Percentiles rank a stretch among this genome's conserved stretches.
phyloP scores from a whole-genome alignment of 2,888 invertebrate species.

The Netelia virgata region DNA sequence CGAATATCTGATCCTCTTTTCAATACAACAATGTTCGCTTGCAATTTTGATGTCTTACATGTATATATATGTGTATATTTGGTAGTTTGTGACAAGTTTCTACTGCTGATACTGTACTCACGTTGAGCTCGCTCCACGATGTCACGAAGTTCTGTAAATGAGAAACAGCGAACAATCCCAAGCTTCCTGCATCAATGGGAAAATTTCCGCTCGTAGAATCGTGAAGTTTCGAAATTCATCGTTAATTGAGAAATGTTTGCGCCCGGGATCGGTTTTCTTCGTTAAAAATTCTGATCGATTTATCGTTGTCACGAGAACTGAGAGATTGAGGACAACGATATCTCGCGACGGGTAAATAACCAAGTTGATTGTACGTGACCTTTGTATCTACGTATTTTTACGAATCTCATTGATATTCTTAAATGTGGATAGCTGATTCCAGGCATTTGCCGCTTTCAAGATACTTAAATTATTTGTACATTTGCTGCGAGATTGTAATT shows the following conservation, averaged over 20 bases:
- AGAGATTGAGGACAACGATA: no score
- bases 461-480: no score
- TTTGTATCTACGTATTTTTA: no score
- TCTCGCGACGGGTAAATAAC: no score
- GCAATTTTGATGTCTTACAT: not conserved
- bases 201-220: not conserved
- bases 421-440: no score
- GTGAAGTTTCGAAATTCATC: not conserved
- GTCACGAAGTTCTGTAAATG: not conserved
- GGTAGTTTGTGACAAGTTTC: not conserved
- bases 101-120: not conserved
- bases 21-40: not conserved
- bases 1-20: slow-evolving; percentile 32
- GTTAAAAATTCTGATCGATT: not conserved
- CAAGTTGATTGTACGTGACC: no score
- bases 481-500: no score
- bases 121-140: not conserved
- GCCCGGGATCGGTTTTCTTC: not conserved
- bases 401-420: no score
- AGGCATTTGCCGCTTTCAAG: no score
- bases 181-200: not conserved
- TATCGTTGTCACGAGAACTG: no score
- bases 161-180: not conserved
- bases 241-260: not conserved
- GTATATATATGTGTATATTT: not conserved